phyloP scores from a whole-genome alignment of 2,888 invertebrate genomes.

The Invenusta paracnida region DNA sequence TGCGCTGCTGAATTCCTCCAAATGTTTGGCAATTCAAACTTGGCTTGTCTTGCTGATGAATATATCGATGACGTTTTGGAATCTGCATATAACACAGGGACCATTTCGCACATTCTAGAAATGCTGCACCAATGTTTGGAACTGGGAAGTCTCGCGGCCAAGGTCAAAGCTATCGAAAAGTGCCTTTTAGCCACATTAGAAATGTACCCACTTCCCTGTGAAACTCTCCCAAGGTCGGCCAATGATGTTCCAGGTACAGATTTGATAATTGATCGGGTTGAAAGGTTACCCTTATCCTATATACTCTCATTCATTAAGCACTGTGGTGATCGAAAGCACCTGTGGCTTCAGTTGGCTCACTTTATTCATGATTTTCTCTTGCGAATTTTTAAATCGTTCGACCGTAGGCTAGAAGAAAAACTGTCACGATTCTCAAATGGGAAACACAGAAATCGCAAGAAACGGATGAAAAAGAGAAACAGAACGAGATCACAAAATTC shows the following conservation, averaged over 20 bases:
- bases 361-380: neutral
- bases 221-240: neutral
- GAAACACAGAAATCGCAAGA: too few species aligned
- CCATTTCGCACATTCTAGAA: neutral
- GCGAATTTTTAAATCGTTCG: neutral
- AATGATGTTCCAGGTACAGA: neutral
- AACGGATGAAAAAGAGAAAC: too few species aligned
- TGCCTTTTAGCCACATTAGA: neutral
- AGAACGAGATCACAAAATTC: too few species aligned
- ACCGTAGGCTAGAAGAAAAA: neutral
- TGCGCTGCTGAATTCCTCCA: neutral
- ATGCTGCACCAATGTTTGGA: neutral
- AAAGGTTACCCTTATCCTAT: neutral
- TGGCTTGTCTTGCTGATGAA: neutral
- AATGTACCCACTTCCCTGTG: neutral
- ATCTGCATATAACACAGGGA: neutral
- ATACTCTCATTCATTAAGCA: neutral
- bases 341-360: neutral
- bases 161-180: neutral
- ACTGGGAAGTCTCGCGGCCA: neutral
- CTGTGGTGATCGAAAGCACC: neutral
- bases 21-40: neutral
- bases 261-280: neutral
- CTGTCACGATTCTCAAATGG: too few species aligned
- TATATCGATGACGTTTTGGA: neutral